Conservation (phyloP, 2,113 vertebrate genomes). For the Acanthochromis polyacanthus region DNA sequence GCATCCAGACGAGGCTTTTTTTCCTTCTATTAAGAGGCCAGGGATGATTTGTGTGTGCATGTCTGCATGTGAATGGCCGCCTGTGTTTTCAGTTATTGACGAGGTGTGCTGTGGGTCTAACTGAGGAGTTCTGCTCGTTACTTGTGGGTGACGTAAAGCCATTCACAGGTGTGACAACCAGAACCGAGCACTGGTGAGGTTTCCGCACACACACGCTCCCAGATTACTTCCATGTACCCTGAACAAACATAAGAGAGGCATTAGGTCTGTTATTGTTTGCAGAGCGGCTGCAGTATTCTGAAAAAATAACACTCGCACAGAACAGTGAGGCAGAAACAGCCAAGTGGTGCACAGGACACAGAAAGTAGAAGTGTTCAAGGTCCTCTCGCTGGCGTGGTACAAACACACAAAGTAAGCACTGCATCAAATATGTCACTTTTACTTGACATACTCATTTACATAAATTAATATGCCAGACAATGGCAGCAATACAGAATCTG, state of each 20-base stretch:
- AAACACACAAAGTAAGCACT: conserved; percentile 7
- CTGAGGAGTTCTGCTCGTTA: conserved; percentile 60
- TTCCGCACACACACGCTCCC: conserved; percentile 21
- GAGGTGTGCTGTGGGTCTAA: conserved; percentile 73
- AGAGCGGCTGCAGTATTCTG: conserved; percentile 23
- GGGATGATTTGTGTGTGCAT: conserved; percentile 24
- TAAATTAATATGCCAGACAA: conserved; percentile 66
- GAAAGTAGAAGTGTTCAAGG: conserved; percentile 15
- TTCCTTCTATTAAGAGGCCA: conserved; percentile 7
- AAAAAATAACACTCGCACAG: conserved; percentile 34
- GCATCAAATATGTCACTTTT: conserved; percentile 53
- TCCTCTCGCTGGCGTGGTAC: neutral
- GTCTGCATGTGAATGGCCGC: conserved; percentile 33
- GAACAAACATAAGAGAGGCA: conserved; percentile 73
- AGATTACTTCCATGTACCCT: conserved; percentile 66
- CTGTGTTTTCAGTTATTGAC: conserved; percentile 74
- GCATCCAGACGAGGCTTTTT: conserved; percentile 38
- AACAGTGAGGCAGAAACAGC: conserved; percentile 19
- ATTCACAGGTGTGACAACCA: conserved; percentile 78
- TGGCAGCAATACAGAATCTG: conserved; percentile 49
- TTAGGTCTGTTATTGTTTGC: conserved; percentile 71
- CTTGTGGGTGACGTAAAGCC: conserved; percentile 58
- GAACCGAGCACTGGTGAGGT: conserved; percentile 26
- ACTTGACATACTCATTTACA: conserved; percentile 53
- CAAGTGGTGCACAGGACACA: conserved; percentile 25